A percentile compares a stretch with the other conserved stretches of the same genome.
Evolutionary conservation across 2,113 vertebrate genomes (phyloP).

Genomic region (Saguinus midas): DNA sequence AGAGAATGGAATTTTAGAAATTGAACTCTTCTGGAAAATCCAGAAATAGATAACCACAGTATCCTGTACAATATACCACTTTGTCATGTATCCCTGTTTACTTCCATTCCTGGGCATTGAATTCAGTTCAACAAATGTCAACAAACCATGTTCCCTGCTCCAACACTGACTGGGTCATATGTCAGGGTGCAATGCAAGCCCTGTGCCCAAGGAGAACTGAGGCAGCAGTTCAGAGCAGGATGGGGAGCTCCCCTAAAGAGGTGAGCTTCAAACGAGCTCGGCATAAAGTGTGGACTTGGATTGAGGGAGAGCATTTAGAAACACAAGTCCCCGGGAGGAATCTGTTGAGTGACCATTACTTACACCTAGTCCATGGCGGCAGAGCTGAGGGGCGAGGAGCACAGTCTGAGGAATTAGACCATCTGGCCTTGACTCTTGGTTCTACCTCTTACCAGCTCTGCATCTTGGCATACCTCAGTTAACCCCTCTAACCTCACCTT

Average conservation of each 20-base stretch:
- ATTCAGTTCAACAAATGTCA: background rate
- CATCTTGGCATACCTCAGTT: background rate
- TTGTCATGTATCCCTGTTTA: background rate
- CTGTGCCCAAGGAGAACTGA: background rate
- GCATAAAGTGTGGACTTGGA: background rate
- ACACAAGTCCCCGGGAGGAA: fast-evolving
- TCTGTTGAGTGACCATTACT: background rate
- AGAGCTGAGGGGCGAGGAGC: background rate
- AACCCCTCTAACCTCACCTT: background rate
- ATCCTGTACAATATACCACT: background rate
- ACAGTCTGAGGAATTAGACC: background rate
- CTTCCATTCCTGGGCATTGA: background rate
- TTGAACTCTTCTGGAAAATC: background rate
- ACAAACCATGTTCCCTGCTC: background rate
- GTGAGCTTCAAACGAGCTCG: background rate
- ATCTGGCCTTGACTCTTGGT: background rate
- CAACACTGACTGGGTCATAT: background rate
- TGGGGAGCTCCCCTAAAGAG: background rate
- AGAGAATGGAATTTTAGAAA: background rate
- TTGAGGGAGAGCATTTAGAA: background rate
- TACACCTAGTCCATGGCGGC: background rate
- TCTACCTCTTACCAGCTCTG: background rate
- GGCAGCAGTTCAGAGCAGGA: too few species aligned
- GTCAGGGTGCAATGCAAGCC: background rate
- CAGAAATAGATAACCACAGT: background rate